Conservation (phyloP, 2,113 vertebrate genomes). For the Rhea pennata region DNA sequence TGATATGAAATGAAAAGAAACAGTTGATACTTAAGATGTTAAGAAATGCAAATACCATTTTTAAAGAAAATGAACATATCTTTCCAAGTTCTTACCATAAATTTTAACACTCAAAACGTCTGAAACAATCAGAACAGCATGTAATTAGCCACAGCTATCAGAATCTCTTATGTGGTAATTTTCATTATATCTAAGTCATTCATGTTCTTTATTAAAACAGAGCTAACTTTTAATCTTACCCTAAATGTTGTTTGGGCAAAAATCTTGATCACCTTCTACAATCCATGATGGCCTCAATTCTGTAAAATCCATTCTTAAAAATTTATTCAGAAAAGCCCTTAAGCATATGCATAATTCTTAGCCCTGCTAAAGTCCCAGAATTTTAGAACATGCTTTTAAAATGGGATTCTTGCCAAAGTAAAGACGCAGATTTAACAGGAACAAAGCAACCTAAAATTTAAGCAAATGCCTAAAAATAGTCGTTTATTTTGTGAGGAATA, state of each 20-base stretch:
- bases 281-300: background rate
- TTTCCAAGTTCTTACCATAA: background rate
- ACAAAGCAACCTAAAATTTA: constrained; percentile 45
- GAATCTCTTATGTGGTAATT: background rate
- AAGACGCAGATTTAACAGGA: constrained; percentile 36
- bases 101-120: background rate
- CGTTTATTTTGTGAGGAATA: constrained; percentile 9
- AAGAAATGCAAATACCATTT: background rate
- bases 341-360: background rate
- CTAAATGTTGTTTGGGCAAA: background rate
- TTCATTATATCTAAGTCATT: background rate
- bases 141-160: background rate
- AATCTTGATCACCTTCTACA: background rate
- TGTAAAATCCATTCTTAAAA: background rate
- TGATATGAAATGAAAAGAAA: background rate
- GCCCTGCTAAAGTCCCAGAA: background rate
- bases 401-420: constrained; percentile 15
- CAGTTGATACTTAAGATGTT: background rate
- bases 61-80: background rate
- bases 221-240: background rate
- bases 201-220: background rate
- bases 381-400: background rate
- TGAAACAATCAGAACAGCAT: background rate
- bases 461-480: constrained; percentile 57
- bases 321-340: background rate